These are phyloP conservation scores for Cataglyphis albicans DNA, from an alignment of 2,888 invertebrate genomes.

Conservation along the genomic window DNA sequence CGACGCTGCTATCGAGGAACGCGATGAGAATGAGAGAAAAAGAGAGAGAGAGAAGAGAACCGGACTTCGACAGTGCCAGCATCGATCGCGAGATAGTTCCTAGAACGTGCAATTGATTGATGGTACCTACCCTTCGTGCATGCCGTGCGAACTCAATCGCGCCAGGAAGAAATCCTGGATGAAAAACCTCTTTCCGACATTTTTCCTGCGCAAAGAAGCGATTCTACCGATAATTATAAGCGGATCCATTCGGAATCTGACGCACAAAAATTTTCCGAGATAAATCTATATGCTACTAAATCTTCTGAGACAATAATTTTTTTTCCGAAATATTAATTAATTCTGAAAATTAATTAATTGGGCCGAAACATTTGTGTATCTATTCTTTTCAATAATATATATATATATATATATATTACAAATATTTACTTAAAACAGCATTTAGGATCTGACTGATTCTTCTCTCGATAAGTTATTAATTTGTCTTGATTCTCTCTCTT, in stretches of 20 bases:
- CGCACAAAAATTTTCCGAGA: not conserved
- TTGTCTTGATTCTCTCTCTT: not conserved
- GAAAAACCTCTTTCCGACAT: conserved; percentile 22
- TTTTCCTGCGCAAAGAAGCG: not conserved
- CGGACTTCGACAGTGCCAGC: conserved; percentile 40
- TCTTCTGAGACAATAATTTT: not conserved
- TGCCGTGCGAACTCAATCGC: conserved; percentile 46
- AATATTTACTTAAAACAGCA: not conserved
- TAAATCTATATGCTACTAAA: not conserved
- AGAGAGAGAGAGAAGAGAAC: not conserved
- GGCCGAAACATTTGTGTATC: not conserved
- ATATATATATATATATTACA: not conserved
- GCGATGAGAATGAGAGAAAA: conserved; percentile 20
- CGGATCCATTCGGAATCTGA: not conserved
- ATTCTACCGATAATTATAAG: conserved; percentile 16
- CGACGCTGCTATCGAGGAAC: conserved; percentile 54
- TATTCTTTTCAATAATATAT: not conserved
- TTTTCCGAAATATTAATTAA: not conserved
- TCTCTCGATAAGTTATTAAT: conserved; percentile 10
- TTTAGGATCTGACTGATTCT: not conserved
- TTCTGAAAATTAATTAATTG: not conserved
- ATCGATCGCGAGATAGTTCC: conserved; percentile 68
- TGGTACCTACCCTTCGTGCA: conserved; percentile 41
- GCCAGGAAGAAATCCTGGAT: conserved; percentile 26
- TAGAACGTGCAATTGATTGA: conserved; percentile 65